These are phyloP conservation scores for Drosophila navojoa DNA, from an alignment of 1,140 invertebrate species.

Conservation along the genomic window DNA sequence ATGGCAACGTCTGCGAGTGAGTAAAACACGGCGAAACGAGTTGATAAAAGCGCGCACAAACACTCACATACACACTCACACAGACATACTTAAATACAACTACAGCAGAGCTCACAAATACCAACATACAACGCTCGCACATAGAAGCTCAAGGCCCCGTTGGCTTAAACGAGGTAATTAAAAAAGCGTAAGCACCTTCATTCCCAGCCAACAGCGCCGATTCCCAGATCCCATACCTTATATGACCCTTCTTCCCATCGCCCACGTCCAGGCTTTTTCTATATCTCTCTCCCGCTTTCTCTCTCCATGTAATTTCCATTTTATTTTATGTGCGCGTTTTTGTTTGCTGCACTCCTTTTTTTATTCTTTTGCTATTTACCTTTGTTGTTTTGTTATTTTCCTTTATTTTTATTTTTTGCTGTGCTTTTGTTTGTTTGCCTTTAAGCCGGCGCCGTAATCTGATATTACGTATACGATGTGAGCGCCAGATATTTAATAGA, in stretches of 20 bases:
- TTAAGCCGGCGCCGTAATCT: slow-evolving; percentile 76
- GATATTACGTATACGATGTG: slow-evolving; percentile 81
- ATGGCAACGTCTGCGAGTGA: slow-evolving; percentile 81
- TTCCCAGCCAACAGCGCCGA: slow-evolving; percentile 45
- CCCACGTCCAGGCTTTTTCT: background rate
- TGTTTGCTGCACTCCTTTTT: slow-evolving; percentile 54
- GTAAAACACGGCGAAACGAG: slow-evolving; percentile 81
- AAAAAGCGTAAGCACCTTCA: slow-evolving; percentile 78
- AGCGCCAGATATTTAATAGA: slow-evolving; percentile 76
- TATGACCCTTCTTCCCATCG: background rate
- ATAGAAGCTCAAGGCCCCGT: slow-evolving; percentile 49
- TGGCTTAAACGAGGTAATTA: slow-evolving; percentile 80
- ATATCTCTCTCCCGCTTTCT: slow-evolving; percentile 19
- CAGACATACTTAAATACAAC: slow-evolving; percentile 29
- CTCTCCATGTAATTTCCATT: slow-evolving; percentile 75
- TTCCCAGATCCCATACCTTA: slow-evolving; percentile 9
- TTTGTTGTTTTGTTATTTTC: slow-evolving; percentile 77
- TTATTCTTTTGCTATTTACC: slow-evolving; percentile 61
- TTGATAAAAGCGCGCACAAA: slow-evolving; percentile 72
- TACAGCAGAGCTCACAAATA: slow-evolving; percentile 36
- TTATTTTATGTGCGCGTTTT: slow-evolving; percentile 77
- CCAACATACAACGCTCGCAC: slow-evolving; percentile 10
- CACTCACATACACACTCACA: slow-evolving; percentile 23
- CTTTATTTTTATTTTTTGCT: slow-evolving; percentile 39
- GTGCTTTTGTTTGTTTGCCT: slow-evolving; percentile 50